Base-by-base conservation (phyloP, 1,140 invertebrate genomes). In the Glossosoma conforme region DNA sequence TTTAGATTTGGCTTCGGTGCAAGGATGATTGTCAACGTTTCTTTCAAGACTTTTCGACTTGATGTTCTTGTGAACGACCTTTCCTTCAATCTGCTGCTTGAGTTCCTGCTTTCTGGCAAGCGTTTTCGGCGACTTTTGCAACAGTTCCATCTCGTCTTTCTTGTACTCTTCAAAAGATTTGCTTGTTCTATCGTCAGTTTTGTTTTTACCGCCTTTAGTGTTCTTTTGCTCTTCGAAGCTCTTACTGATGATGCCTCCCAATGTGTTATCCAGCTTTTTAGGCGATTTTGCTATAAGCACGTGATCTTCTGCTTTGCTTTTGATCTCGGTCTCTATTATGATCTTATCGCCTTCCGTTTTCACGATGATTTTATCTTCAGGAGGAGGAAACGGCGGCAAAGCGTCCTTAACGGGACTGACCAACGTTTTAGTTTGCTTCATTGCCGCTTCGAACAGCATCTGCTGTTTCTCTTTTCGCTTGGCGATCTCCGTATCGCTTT, bases 211-310 rank as follows among this genome's bases (percentile, higher is more conserved):
- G 3, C 70, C 53, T 63, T 78, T 79, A 8, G 65, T 62, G 3
- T 68, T 61, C 32, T 69, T 65, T 38, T 76, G 75, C 59, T 80
- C 78, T 62, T 84, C 82, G 59, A 83, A 78, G 61, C 82, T 84
- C 56, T 81, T 77, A 54, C 81, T 84, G 18, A 83, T 77, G 65
- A 83, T 82, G 6, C 79, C 77, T 43, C 70, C 69, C 45, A 79
- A 60, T 54, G 80, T 81, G 52, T 79, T 82, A 57, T 84, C 82
- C 3, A 84, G 60, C 58, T 83, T 83, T 50, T 83, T 80, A 1
- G 82, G 82, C 15, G 81, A 80, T 62, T 84, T 84, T 0, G 82
- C 81, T 58, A 84, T 83, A 44, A 84, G 77, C n/a, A 80, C 78
- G 59, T 79, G 77, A 64, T 80, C 78, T 63, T 79, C 77, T 1